Percentiles rank a stretch among this genome's conserved stretches.
Evolutionary conservation across 2,797 vertebrate species (phyloP).

Genomic region (Tarsius wallacei): DNA sequence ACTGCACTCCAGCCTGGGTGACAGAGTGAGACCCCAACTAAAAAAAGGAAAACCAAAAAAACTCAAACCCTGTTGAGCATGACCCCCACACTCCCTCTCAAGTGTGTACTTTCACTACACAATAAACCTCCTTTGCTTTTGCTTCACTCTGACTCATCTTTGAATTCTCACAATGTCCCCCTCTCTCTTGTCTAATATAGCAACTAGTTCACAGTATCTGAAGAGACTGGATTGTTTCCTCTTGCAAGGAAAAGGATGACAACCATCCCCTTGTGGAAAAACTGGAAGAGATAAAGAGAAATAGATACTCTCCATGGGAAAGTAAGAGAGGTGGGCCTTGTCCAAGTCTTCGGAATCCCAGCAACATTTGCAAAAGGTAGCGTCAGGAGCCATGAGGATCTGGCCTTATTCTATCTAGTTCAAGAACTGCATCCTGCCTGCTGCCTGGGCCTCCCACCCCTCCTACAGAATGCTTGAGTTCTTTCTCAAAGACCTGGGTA

Average conservation of each 20-base stretch:
- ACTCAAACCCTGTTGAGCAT: no score
- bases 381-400: not conserved
- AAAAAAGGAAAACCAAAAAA: no score
- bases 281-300: not conserved
- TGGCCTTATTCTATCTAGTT: slow-evolving; percentile 50
- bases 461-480: not conserved
- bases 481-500: no score
- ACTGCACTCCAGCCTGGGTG: no score
- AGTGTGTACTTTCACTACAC: no score
- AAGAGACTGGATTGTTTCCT: not conserved
- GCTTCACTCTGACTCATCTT: no score
- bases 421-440: not conserved
- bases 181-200: no score
- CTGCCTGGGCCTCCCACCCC: not conserved
- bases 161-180: no score
- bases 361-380: not conserved
- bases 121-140: no score
- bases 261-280: not conserved
- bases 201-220: no score
- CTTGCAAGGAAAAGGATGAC: not conserved
- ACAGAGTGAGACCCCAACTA: no score
- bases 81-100: no score
- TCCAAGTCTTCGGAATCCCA: not conserved
- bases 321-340: not conserved
- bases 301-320: not conserved